Conservation (phyloP, 2,888 invertebrate genomes). For the Leptinotarsa juncta region DNA sequence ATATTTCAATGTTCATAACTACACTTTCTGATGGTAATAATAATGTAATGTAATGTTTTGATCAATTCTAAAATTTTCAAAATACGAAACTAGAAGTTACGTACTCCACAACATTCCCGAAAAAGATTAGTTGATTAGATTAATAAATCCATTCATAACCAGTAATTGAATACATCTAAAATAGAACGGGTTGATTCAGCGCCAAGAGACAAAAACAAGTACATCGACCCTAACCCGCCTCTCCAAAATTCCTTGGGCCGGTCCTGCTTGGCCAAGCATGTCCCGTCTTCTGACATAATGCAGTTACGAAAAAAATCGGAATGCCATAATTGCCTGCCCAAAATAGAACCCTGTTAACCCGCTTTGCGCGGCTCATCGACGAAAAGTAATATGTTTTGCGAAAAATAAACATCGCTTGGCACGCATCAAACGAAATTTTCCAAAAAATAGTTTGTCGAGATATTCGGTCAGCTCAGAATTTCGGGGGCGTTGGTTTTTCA, state of each 20-base stretch:
- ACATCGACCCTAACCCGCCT: neutral
- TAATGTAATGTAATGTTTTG: too few species aligned
- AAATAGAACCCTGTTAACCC: slow-evolving; percentile 6
- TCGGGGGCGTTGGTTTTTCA: neutral
- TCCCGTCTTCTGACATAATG: slow-evolving; percentile 9
- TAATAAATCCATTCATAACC: too few species aligned
- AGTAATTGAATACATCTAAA: too few species aligned
- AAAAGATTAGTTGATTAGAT: too few species aligned
- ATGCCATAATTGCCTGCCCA: slow-evolving; percentile 11
- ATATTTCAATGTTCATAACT: too few species aligned
- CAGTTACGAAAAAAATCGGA: slow-evolving; percentile 6
- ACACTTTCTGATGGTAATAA: too few species aligned
- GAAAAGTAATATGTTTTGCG: slow-evolving; percentile 3
- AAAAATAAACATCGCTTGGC: slow-evolving; percentile 8
- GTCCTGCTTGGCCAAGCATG: neutral
- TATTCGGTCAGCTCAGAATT: neutral
- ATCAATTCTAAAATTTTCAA: too few species aligned
- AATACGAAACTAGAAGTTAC: too few species aligned
- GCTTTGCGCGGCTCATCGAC: slow-evolving; percentile 1
- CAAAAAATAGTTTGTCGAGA: neutral
- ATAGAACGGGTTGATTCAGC: neutral
- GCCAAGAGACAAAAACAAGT: slow-evolving; percentile 8
- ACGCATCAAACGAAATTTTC: slow-evolving; percentile 8
- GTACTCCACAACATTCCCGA: too few species aligned
- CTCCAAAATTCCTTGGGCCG: neutral